Conservation (phyloP, 2,797 vertebrate genomes). For the Delichon dasypus region DNA sequence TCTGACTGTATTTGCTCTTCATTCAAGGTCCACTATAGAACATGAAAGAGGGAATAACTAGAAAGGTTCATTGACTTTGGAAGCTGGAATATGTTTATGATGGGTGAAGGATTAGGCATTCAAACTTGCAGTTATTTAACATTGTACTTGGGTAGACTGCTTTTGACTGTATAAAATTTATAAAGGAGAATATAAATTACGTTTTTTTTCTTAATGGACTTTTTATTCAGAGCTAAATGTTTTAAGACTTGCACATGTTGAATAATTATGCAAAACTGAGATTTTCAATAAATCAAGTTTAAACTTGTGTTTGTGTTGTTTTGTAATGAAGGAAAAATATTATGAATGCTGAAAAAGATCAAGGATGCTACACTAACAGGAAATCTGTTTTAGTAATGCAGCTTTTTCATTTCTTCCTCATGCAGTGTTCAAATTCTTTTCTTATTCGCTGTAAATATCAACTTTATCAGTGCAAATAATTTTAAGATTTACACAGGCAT, state of each 20-base stretch:
- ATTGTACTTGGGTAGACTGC: background rate
- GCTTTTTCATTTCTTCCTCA: background rate
- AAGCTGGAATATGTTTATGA: background rate
- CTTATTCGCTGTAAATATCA: background rate
- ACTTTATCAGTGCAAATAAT: background rate
- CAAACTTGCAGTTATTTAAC: background rate
- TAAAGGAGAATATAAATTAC: background rate
- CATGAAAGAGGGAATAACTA: background rate
- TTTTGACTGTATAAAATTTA: constrained; percentile 12
- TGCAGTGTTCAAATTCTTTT: background rate
- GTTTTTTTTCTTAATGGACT: background rate
- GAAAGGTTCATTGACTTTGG: background rate
- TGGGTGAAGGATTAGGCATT: background rate
- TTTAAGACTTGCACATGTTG: constrained; percentile 25
- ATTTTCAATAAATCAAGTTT: constrained; percentile 55
- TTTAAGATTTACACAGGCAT: background rate
- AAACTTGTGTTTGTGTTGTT: background rate
- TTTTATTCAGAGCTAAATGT: constrained; percentile 36
- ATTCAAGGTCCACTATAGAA: background rate
- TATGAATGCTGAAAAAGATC: background rate
- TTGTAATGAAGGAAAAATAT: background rate
- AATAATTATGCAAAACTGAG: constrained; percentile 20
- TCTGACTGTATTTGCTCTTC: background rate
- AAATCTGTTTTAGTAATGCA: background rate
- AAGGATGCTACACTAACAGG: background rate